These are phyloP conservation scores for Psittacara wagleri DNA, from an alignment of 2,113 vertebrate species.

Conservation along the genomic window DNA sequence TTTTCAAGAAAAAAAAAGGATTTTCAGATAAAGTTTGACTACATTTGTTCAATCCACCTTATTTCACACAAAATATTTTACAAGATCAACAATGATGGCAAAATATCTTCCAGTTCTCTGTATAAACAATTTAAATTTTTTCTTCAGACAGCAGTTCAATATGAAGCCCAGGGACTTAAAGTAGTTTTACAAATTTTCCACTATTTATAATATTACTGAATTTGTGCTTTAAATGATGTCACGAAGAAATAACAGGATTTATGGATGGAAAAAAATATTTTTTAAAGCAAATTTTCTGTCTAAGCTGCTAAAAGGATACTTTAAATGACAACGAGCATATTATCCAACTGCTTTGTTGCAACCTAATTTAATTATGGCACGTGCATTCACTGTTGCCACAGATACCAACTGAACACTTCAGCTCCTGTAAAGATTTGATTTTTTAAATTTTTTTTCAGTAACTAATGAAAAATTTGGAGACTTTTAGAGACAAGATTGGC, in stretches of 20 bases:
- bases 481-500: not conserved
- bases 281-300: not conserved
- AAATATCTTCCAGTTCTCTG: not conserved
- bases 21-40: not conserved
- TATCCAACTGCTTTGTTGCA: not conserved
- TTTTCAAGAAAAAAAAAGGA: not conserved
- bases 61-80: not conserved
- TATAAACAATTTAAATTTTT: not conserved
- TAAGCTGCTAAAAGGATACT: not conserved
- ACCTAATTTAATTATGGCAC: not conserved
- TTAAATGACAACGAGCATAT: not conserved
- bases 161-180: not conserved
- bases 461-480: not conserved
- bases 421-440: not conserved
- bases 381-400: not conserved
- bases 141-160: not conserved
- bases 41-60: not conserved
- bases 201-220: not conserved
- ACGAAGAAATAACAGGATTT: not conserved
- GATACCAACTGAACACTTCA: not conserved
- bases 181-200: slow-evolving; percentile 15
- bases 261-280: not conserved
- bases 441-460: not conserved
- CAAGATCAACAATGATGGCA: not conserved
- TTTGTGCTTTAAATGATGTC: not conserved